Conservation (phyloP, 92 coral and sea anemone genomes). For the Zoanthus solanderi region DNA sequence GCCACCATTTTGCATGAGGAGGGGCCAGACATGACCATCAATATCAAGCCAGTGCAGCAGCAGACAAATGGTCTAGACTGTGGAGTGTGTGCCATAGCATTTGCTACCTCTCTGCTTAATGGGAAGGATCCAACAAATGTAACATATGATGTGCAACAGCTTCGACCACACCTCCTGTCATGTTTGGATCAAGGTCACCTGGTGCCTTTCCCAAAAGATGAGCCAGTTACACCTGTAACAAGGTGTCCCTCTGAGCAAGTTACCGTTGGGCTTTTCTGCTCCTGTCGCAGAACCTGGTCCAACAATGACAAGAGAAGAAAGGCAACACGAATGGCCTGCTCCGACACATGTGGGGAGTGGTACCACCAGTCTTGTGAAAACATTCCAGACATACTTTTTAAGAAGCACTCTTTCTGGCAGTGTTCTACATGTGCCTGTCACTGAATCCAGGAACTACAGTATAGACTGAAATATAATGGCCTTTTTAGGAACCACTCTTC, state of each 20-base stretch:
- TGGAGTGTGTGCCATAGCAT: slow-evolving; percentile 42
- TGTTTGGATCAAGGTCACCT: slow-evolving; percentile 48
- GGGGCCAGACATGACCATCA: slow-evolving; percentile 1
- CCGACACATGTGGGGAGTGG: slow-evolving; percentile 41
- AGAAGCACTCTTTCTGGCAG: slow-evolving; percentile 6
- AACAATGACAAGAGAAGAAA: slow-evolving; percentile 29
- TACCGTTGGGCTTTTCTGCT: slow-evolving; percentile 6
- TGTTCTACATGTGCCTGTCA: background rate
- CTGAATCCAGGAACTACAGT: background rate
- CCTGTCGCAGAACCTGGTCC: slow-evolving; percentile 47
- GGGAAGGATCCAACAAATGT: slow-evolving; percentile 38
- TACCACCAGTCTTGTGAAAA: slow-evolving; percentile 29
- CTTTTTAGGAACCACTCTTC: background rate
- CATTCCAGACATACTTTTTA: slow-evolving; percentile 3
- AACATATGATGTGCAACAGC: background rate
- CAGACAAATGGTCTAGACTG: slow-evolving; percentile 40
- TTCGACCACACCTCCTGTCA: slow-evolving; percentile 48
- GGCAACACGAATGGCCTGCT: slow-evolving; percentile 40
- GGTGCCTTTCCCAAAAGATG: slow-evolving; percentile 51
- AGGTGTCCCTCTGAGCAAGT: background rate
- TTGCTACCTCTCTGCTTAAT: slow-evolving; percentile 16
- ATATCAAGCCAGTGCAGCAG: slow-evolving; percentile 40
- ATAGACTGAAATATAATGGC: background rate
- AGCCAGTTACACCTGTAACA: slow-evolving; percentile 2
- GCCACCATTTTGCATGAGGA: slow-evolving; percentile 11